Percentiles rank a stretch among this genome's conserved stretches.
These are phyloP conservation scores for Mesorhabditis belari DNA, from an alignment of 2,888 invertebrate genomes.

Conservation along the genomic window DNA sequence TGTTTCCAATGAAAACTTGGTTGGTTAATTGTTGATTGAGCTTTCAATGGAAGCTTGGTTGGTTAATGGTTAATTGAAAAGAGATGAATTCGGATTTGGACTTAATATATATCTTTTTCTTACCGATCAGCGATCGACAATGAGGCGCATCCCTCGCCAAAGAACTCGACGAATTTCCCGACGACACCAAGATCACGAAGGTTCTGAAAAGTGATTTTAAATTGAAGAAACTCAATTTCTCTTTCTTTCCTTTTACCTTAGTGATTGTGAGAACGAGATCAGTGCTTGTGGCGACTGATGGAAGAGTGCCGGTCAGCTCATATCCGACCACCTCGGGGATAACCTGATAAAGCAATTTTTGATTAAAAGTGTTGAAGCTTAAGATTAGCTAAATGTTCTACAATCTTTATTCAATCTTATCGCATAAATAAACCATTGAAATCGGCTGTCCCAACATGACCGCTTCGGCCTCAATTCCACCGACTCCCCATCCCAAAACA, in stretches of 20 bases:
- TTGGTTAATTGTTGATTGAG: no score
- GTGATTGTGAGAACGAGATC: conserved; percentile 4
- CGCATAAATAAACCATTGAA: conserved; percentile 73
- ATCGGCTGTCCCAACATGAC: conserved; percentile 96
- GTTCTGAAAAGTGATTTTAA: conserved; percentile 61
- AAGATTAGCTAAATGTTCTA: not conserved
- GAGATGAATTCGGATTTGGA: not conserved
- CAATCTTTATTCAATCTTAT: not conserved
- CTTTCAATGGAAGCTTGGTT: no score
- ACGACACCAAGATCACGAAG: conserved; percentile 68
- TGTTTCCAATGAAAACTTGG: no score
- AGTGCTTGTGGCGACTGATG: conserved; percentile 80
- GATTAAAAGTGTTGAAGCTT: not conserved
- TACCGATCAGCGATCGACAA: conserved; percentile 82
- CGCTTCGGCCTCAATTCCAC: conserved; percentile 89
- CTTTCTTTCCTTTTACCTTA: not conserved
- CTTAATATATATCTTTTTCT: not conserved
- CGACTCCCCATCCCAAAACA: conserved; percentile 75
- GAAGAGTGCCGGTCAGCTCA: conserved; percentile 72
- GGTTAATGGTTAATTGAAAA: not conserved
- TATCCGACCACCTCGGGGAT: conserved; percentile 93
- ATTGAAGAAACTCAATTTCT: no score
- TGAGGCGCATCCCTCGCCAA: conserved; percentile 79
- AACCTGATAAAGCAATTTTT: conserved; percentile 65
- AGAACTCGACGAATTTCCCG: conserved; percentile 96